These are phyloP conservation scores for Daktulosphaira vitifoliae DNA, from an alignment of 1,140 invertebrate genomes.

Conservation along the genomic window DNA sequence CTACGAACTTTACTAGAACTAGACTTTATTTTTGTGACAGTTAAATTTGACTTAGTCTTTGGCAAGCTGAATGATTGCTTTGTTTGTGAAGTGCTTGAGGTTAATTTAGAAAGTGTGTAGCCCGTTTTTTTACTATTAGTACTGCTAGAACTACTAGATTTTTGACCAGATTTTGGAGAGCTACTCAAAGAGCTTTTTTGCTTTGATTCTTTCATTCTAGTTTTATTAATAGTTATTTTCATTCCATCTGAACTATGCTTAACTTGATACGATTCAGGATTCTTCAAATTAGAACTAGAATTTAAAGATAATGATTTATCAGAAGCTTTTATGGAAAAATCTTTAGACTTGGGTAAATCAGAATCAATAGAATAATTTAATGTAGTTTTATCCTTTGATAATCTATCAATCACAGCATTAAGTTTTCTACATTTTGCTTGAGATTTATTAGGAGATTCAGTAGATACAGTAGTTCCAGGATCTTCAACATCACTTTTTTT, in stretches of 20 bases:
- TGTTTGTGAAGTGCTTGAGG: slow-evolving; percentile 7
- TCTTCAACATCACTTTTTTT: slow-evolving; percentile 54
- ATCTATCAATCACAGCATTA: slow-evolving; percentile 23
- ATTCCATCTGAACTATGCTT: slow-evolving; percentile 76
- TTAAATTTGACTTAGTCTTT: slow-evolving; percentile 22
- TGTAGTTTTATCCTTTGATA: slow-evolving; percentile 24
- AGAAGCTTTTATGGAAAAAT: background rate
- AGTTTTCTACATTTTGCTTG: slow-evolving; percentile 17
- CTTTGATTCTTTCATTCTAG: slow-evolving; percentile 53
- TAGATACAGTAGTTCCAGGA: slow-evolving; percentile 15
- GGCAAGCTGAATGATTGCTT: slow-evolving; percentile 19
- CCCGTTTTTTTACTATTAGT: slow-evolving; percentile 69
- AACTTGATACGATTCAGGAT: slow-evolving; percentile 71
- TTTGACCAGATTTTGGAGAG: slow-evolving; percentile 50
- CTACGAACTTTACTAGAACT: slow-evolving; percentile 14
- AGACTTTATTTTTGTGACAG: slow-evolving; percentile 39
- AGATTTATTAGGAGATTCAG: background rate
- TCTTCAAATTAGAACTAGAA: slow-evolving; percentile 46
- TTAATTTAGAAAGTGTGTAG: slow-evolving; percentile 12
- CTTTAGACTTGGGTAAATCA: slow-evolving; percentile 15
- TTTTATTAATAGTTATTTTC: slow-evolving; percentile 84
- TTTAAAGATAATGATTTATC: slow-evolving; percentile 11
- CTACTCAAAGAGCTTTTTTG: slow-evolving; percentile 41
- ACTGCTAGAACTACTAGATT: slow-evolving; percentile 71
- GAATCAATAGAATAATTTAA: slow-evolving; percentile 25